phyloP scores from a whole-genome alignment of 2,113 vertebrate genomes.

The Plecturocebus donacophilus region DNA sequence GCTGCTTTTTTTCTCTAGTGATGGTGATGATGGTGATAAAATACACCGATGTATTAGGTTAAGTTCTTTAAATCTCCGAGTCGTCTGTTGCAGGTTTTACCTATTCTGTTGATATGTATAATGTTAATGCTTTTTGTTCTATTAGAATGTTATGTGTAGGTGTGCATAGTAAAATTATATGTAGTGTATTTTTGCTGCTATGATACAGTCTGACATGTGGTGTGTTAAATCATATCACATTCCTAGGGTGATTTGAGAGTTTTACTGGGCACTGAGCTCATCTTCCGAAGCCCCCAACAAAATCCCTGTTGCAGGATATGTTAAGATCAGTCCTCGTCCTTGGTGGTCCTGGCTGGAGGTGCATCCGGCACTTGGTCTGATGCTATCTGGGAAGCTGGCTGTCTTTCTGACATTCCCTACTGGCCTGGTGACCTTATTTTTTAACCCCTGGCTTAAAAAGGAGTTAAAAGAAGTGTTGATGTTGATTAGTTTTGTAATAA shows the following conservation, averaged over 20 bases:
- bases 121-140: fast-evolving
- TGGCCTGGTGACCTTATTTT: not conserved
- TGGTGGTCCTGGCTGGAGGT: fast-evolving
- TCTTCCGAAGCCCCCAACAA: not conserved
- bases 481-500: not conserved
- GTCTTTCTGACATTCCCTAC: not conserved
- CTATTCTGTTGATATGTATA: fast-evolving
- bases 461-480: not conserved
- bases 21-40: fast-evolving
- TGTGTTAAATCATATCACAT: not conserved
- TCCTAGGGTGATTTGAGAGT: not conserved
- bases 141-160: not conserved
- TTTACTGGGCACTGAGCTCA: not conserved
- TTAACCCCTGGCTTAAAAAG: not conserved
- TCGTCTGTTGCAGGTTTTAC: fast-evolving
- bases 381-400: not conserved
- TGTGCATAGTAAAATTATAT: fast-evolving
- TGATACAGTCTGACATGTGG: not conserved
- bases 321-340: fast-evolving
- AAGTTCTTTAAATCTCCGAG: fast-evolving
- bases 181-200: not conserved
- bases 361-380: not conserved
- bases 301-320: not conserved
- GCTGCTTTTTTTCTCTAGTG: fast-evolving
- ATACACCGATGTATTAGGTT: fast-evolving